phyloP scores from a whole-genome alignment of 2,797 vertebrate genomes.

The Sylvia borin region DNA sequence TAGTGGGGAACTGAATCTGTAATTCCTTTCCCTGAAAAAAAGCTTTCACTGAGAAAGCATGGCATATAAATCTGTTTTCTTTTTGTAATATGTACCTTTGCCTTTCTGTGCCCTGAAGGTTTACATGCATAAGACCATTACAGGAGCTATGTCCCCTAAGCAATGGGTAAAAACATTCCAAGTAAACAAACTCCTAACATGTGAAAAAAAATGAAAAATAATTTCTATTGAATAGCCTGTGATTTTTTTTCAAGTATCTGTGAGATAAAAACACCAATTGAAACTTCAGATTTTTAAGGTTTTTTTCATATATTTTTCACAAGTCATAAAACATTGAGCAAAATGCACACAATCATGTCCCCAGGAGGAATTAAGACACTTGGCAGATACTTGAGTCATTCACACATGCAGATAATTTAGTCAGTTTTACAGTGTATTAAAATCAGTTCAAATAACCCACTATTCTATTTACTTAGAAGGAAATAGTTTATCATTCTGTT shows the following conservation, averaged over 20 bases:
- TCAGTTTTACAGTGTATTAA: neutral
- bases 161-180: neutral
- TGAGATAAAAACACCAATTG: neutral
- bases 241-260: neutral
- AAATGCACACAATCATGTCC: neutral
- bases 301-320: neutral
- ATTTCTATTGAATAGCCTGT: neutral
- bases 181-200: neutral
- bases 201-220: neutral
- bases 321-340: neutral
- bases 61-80: neutral
- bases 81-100: neutral
- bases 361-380: neutral
- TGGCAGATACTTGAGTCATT: neutral
- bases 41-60: neutral
- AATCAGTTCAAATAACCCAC: neutral
- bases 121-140: neutral
- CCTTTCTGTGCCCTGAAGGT: neutral
- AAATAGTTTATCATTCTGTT: neutral
- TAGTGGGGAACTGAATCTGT: neutral
- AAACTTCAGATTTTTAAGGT: neutral
- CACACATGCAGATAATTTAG: neutral
- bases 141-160: neutral
- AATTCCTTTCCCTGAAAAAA: neutral
- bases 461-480: neutral